Evolutionary conservation across 2,888 invertebrate genomes (phyloP).

Genomic region (Odontomyia ornata): DNA sequence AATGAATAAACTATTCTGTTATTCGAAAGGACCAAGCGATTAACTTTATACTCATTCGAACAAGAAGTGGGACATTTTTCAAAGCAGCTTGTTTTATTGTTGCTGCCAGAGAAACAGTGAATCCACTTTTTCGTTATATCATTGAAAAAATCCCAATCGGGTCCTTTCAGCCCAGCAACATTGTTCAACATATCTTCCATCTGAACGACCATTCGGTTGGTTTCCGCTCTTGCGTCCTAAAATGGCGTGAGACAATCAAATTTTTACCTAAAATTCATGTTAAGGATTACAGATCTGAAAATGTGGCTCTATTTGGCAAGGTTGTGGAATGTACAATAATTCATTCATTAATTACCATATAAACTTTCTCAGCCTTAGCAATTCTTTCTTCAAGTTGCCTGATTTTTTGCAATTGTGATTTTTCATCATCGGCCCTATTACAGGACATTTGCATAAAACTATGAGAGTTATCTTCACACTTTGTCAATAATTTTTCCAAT

Average conservation of each 20-base stretch:
- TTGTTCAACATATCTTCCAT: conserved; percentile 32
- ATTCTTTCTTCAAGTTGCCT: conserved; percentile 42
- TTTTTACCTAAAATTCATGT: too few relatives aligned
- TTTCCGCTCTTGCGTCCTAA: conserved; percentile 23
- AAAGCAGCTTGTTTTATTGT: not conserved
- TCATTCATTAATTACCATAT: conserved; percentile 38
- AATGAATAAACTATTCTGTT: not conserved
- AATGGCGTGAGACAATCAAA: too few relatives aligned
- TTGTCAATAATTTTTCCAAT: not conserved
- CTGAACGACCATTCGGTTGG: not conserved
- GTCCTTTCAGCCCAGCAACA: not conserved
- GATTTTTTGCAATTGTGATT: conserved; percentile 40
- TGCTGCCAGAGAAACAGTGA: not conserved
- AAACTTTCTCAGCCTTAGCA: conserved; percentile 32
- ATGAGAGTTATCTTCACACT: not conserved
- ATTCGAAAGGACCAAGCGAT: too few relatives aligned
- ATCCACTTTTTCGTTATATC: conserved; percentile 41
- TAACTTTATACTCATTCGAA: not conserved
- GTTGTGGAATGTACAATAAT: not conserved
- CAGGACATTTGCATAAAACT: conserved; percentile 2
- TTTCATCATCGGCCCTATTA: conserved; percentile 38
- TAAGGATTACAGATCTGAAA: too few relatives aligned
- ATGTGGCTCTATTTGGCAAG: too few relatives aligned
- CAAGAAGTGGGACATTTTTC: not conserved
- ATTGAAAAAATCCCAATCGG: conserved; percentile 42